phyloP scores from a whole-genome alignment of 2,113 vertebrate genomes.

The Lutjanus erythropterus region DNA sequence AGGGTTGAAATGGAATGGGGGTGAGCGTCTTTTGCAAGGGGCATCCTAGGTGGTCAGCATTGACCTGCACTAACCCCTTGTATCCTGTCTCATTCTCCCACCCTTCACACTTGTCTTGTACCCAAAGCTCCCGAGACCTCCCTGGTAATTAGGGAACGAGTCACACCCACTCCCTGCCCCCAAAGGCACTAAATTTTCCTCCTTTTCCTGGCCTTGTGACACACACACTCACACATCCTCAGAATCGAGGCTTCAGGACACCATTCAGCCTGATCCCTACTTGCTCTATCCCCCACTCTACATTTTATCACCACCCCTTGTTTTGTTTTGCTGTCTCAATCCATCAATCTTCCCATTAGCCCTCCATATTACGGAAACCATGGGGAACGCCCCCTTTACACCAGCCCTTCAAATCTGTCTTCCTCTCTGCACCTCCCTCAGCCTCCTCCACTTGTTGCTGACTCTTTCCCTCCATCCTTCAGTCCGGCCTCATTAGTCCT shows the following conservation, averaged over 20 bases:
- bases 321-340: slow-evolving; percentile 96
- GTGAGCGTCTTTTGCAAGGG: slow-evolving; percentile 77
- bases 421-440: slow-evolving; percentile 80
- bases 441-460: slow-evolving; percentile 72
- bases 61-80: slow-evolving; percentile 92
- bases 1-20: slow-evolving; percentile 59
- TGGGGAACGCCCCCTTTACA: slow-evolving; percentile 88
- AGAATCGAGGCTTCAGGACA: slow-evolving; percentile 87
- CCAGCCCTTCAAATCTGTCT: slow-evolving; percentile 77
- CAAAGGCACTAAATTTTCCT: slow-evolving; percentile 92
- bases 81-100: slow-evolving; percentile 95
- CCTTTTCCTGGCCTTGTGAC: slow-evolving; percentile 77
- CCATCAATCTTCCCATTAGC: slow-evolving; percentile 99
- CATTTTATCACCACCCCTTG: slow-evolving; percentile 85
- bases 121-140: slow-evolving; percentile 91
- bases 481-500: slow-evolving; percentile 30
- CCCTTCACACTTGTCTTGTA: slow-evolving; percentile 90
- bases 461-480: slow-evolving; percentile 33
- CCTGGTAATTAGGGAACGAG: slow-evolving; percentile 99
- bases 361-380: slow-evolving; percentile 90
- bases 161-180: slow-evolving; percentile 80
- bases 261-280: slow-evolving; percentile 80
- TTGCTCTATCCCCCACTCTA: slow-evolving; percentile 81
- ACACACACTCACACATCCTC: slow-evolving; percentile 77
- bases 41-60: slow-evolving; percentile 95